These are phyloP conservation scores for Gorsachius goisagi DNA, from an alignment of 2,113 vertebrate species.

Conservation along the genomic window DNA sequence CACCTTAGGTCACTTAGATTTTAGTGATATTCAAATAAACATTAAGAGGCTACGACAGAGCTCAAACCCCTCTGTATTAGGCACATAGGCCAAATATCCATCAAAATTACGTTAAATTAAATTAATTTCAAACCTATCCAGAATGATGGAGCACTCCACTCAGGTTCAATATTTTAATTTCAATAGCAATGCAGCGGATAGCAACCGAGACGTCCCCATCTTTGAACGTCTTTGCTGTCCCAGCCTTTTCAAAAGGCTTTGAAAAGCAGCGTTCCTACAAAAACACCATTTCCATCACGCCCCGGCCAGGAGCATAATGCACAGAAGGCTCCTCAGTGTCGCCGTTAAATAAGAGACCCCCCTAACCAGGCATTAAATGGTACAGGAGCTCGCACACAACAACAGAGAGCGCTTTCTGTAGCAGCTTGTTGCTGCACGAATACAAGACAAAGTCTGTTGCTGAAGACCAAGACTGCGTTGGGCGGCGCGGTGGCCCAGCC, in stretches of 20 bases:
- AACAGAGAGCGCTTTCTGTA: conserved; percentile 40
- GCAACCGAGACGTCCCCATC: background rate
- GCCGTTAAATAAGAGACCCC: conserved; percentile 14
- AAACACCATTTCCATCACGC: background rate
- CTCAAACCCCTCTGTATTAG: background rate
- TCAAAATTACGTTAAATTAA: background rate
- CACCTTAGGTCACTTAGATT: background rate
- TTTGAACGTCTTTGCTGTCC: conserved; percentile 13
- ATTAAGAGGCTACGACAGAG: background rate
- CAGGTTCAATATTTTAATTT: background rate
- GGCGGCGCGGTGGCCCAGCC: accelerated
- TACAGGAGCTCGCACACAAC: conserved; percentile 22
- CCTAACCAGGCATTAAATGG: conserved; percentile 25
- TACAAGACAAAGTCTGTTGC: conserved; percentile 17
- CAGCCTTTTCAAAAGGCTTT: conserved; percentile 39
- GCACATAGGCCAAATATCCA: background rate
- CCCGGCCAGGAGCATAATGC: background rate
- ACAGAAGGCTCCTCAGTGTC: conserved; percentile 51
- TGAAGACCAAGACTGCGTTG: background rate
- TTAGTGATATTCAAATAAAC: background rate
- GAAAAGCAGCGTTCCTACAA: conserved; percentile 26
- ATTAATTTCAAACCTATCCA: background rate
- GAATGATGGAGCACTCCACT: background rate
- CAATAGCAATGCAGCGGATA: background rate
- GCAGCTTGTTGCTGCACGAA: background rate